Evolutionary conservation across 2,888 invertebrate genomes (phyloP).

Genomic region (Iphiclides podalirius): DNA sequence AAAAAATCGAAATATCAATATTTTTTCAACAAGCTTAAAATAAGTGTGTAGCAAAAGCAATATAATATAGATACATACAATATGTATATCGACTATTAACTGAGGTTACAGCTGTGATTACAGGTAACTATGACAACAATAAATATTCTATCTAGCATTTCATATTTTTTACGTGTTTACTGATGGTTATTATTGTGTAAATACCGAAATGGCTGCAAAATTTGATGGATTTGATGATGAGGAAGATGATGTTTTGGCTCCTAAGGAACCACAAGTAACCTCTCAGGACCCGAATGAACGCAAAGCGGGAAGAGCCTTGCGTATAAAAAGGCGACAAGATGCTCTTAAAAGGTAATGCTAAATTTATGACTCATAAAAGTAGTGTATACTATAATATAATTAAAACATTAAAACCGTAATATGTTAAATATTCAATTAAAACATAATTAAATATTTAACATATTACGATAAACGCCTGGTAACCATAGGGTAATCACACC

Average conservation of each 20-base stretch:
- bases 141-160: background rate
- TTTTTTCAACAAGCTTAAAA: too few relatives aligned
- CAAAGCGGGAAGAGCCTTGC: slow-evolving; percentile 83
- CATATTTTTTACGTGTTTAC: slow-evolving; percentile 3
- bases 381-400: too few relatives aligned
- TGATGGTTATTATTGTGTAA: slow-evolving; percentile 8
- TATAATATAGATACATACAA: too few relatives aligned
- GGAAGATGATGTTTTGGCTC: slow-evolving; percentile 66
- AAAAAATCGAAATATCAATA: too few relatives aligned
- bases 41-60: too few relatives aligned
- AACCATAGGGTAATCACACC: too few relatives aligned
- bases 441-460: too few relatives aligned
- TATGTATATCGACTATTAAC: too few relatives aligned
- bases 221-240: slow-evolving; percentile 52
- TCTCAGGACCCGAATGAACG: slow-evolving; percentile 84
- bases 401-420: too few relatives aligned
- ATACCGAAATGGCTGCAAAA: slow-evolving; percentile 43
- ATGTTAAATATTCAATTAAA: too few relatives aligned
- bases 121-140: slow-evolving; percentile 14
- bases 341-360: slow-evolving; percentile 77
- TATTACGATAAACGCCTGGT: too few relatives aligned
- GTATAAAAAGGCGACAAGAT: slow-evolving; percentile 83
- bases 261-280: slow-evolving; percentile 80
- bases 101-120: background rate
- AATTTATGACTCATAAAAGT: too few relatives aligned